These are phyloP conservation scores for Coleophora flavipennella DNA, from an alignment of 2,888 invertebrate species.

Conservation along the genomic window DNA sequence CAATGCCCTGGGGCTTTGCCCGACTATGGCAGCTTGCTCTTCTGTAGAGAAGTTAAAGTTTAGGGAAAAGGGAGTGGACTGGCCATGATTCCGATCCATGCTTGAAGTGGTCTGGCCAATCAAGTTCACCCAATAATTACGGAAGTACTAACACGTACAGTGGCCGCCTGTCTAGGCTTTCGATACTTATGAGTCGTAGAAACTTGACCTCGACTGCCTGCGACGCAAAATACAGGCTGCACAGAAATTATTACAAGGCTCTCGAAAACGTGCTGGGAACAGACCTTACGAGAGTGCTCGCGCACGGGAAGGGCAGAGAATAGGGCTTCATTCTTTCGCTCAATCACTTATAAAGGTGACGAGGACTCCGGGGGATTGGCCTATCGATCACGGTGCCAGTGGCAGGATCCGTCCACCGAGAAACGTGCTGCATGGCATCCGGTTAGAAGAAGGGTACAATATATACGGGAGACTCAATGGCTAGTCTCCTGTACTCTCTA, in stretches of 20 bases:
- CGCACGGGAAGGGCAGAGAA: neutral
- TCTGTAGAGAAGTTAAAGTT: neutral
- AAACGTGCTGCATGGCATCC: too few relatives aligned
- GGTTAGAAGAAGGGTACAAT: conserved; percentile 6
- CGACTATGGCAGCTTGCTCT: neutral
- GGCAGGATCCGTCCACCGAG: too few relatives aligned
- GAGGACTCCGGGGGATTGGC: too few relatives aligned
- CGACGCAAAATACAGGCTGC: neutral
- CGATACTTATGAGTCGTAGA: conserved; percentile 12
- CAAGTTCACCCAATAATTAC: neutral
- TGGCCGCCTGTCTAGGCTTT: conserved; percentile 4
- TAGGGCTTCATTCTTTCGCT: too few relatives aligned
- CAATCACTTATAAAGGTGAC: too few relatives aligned
- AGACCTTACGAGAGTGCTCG: neutral
- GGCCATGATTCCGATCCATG: neutral
- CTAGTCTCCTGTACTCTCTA: conserved; percentile 12
- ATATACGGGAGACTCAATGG: conserved; percentile 11
- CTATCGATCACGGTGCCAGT: too few relatives aligned
- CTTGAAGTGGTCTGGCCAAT: neutral
- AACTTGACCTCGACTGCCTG: too few relatives aligned
- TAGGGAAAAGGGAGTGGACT: neutral
- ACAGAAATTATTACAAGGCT: conserved; percentile 11
- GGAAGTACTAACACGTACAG: neutral
- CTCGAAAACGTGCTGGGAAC: neutral
- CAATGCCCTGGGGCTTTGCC: neutral